Evolutionary conservation across 2,888 invertebrate genomes (phyloP).

Genomic region (Tachina lurida): DNA sequence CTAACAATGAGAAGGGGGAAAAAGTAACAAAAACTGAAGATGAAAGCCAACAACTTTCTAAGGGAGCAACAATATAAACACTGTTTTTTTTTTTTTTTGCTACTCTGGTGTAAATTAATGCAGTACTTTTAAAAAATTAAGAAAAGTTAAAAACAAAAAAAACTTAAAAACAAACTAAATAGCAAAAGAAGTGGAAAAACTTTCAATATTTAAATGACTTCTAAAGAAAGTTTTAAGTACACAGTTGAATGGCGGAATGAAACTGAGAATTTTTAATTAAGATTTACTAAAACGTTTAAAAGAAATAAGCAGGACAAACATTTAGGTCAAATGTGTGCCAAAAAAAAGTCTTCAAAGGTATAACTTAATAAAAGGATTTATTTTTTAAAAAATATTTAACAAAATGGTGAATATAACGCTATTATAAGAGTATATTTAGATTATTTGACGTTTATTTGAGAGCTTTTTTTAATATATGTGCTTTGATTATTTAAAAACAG

Average conservation of each 20-base stretch:
- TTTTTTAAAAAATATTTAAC: background rate
- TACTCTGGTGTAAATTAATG: conserved; percentile 48
- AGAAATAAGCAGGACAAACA: conserved; percentile 26
- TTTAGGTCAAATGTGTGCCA: conserved; percentile 53
- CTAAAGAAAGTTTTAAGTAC: conserved; percentile 63
- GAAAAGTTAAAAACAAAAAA: background rate
- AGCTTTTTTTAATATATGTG: too few relatives aligned
- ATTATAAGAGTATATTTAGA: too few relatives aligned
- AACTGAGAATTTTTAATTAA: conserved; percentile 61
- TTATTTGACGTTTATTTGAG: too few relatives aligned
- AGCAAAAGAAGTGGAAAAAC: conserved; percentile 17
- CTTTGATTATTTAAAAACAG: too few relatives aligned
- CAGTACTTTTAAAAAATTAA: conserved; percentile 27
- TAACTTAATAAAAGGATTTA: conserved; percentile 25
- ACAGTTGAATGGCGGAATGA: conserved; percentile 53
- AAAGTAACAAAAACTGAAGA: conserved; percentile 46
- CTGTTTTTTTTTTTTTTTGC: conserved; percentile 13
- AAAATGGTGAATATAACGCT: background rate
- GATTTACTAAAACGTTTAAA: conserved; percentile 47
- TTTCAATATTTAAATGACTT: conserved; percentile 65
- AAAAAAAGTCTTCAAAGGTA: background rate
- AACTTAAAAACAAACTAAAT: conserved; percentile 34
- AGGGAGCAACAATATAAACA: conserved; percentile 43
- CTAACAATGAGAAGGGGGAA: background rate
- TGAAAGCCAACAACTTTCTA: conserved; percentile 43